phyloP scores from a whole-genome alignment of 2,113 vertebrate genomes.

The Colaptes auratus region DNA sequence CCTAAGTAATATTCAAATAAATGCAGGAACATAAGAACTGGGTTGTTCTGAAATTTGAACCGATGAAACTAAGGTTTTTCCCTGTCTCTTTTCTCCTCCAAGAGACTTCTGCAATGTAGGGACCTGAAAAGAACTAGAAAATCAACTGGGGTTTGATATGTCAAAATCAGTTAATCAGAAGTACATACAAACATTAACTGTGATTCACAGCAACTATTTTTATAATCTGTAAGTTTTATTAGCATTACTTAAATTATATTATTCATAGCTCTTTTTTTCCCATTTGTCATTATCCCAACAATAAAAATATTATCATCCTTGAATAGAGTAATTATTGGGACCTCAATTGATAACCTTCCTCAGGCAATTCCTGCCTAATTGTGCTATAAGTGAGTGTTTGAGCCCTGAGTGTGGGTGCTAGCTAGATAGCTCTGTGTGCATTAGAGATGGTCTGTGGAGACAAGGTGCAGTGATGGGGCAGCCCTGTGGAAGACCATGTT shows the following conservation, averaged over 20 bases:
- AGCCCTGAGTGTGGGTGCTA: neutral
- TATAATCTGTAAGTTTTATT: neutral
- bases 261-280: neutral
- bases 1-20: neutral
- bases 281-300: neutral
- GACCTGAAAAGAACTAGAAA: neutral
- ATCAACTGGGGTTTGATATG: rapidly evolving
- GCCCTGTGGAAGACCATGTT: neutral
- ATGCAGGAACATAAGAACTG: neutral
- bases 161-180: neutral
- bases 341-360: neutral
- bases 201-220: neutral
- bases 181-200: neutral
- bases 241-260: neutral
- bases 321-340: neutral
- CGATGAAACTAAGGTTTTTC: neutral
- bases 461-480: neutral
- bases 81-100: neutral
- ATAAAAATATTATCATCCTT: rapidly evolving
- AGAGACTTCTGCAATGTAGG: neutral
- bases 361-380: neutral
- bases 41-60: neutral
- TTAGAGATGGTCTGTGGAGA: neutral
- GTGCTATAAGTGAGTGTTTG: neutral
- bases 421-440: neutral